phyloP scores from a whole-genome alignment of 1,140 invertebrate species.

The Tribolium castaneum region DNA sequence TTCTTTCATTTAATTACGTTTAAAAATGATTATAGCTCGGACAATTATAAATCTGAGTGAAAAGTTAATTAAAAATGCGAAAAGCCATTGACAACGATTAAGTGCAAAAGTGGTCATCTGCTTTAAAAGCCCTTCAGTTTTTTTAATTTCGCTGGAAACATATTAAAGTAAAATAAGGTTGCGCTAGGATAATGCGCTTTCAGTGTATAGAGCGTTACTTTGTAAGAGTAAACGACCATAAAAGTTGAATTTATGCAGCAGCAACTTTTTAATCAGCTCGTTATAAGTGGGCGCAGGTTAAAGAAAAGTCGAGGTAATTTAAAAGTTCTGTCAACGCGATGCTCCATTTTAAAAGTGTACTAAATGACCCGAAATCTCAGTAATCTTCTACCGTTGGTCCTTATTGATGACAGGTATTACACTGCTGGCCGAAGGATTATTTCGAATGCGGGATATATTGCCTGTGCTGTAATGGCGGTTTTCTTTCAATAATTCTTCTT shows the following conservation, averaged over 20 bases:
- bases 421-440: constrained; percentile 16
- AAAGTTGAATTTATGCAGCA: constrained; percentile 40
- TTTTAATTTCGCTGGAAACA: background rate
- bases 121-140: background rate
- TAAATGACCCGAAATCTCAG: constrained; percentile 37
- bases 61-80: too few species aligned
- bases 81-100: background rate
- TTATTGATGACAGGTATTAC: constrained; percentile 38
- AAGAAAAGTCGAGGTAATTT: constrained; percentile 27
- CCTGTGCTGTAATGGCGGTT: background rate
- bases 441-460: constrained; percentile 1
- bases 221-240: constrained; percentile 33
- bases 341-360: constrained; percentile 36
- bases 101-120: background rate
- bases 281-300: constrained; percentile 34
- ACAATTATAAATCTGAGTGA: too few species aligned
- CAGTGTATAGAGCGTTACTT: constrained; percentile 27
- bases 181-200: constrained; percentile 32
- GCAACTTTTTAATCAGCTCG: constrained; percentile 40
- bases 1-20: too few species aligned
- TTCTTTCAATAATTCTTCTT: constrained; percentile 11
- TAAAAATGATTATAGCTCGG: too few species aligned
- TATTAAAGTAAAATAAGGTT: constrained; percentile 1
- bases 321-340: constrained; percentile 39
- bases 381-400: constrained; percentile 18